Percentiles rank a stretch among this genome's conserved stretches.
Evolutionary conservation across 1,140 invertebrate species (phyloP).

Genomic region (Zaprionus kolodkinae): DNA sequence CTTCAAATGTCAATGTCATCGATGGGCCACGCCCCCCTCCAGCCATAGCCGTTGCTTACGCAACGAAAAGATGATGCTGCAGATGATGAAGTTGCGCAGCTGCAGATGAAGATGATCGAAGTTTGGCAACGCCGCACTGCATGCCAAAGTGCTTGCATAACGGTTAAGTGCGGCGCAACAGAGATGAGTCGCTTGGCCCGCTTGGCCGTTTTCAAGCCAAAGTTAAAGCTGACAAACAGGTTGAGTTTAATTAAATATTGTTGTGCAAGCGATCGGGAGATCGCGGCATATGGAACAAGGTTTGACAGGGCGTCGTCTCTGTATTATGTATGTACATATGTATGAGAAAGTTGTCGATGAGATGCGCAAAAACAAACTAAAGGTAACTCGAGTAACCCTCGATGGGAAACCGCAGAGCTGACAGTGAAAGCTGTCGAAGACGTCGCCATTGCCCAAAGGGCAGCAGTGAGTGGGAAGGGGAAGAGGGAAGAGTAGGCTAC

Average conservation of each 20-base stretch:
- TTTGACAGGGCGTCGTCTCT: slow-evolving; percentile 3
- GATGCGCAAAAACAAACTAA: background rate
- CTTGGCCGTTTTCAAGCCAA: slow-evolving; percentile 8
- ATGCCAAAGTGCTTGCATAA: slow-evolving; percentile 61
- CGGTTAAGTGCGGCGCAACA: background rate
- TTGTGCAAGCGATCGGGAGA: slow-evolving; percentile 34
- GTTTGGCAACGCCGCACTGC: slow-evolving; percentile 48
- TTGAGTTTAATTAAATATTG: slow-evolving; percentile 62
- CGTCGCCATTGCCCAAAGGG: background rate
- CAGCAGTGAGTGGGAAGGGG: background rate
- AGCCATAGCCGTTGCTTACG: too few relatives aligned
- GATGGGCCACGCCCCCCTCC: slow-evolving; percentile 12
- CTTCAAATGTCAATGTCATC: slow-evolving; percentile 56
- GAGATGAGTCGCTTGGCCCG: slow-evolving; percentile 25
- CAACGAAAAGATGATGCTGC: slow-evolving; percentile 6
- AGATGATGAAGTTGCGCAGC: slow-evolving; percentile 1
- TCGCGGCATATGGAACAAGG: slow-evolving; percentile 2
- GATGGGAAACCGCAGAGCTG: background rate
- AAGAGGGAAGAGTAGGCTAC: too few relatives aligned
- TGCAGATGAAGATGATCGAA: slow-evolving; percentile 3
- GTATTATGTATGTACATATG: too few relatives aligned
- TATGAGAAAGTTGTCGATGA: slow-evolving; percentile 1
- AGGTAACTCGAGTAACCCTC: slow-evolving; percentile 1
- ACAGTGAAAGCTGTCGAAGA: background rate
- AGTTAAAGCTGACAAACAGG: slow-evolving; percentile 50